Percentiles rank a stretch among this genome's conserved stretches.
These are phyloP conservation scores for Conchocele bisecta DNA, from an alignment of 2,888 invertebrate species.

Conservation along the genomic window DNA sequence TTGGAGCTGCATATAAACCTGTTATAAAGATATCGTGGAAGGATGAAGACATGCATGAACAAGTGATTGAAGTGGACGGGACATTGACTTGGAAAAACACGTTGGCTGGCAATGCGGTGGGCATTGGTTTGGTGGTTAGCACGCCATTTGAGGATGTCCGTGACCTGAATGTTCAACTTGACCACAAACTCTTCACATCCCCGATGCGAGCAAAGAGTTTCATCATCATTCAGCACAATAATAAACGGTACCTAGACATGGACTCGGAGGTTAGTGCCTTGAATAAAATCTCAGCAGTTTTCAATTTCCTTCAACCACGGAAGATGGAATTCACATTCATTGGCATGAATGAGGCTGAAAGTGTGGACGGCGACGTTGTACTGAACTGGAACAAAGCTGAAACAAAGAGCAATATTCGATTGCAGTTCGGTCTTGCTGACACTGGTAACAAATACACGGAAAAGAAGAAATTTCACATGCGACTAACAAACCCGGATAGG, in stretches of 20 bases:
- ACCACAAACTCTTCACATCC: slow-evolving; percentile 28
- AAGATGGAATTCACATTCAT: slow-evolving; percentile 62
- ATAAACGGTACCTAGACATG: slow-evolving; percentile 60
- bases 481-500: slow-evolving; percentile 59
- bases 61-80: slow-evolving; percentile 29
- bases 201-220: slow-evolving; percentile 39
- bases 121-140: slow-evolving; percentile 22
- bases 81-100: background rate
- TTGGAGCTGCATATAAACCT: slow-evolving; percentile 18
- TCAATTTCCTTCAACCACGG: slow-evolving; percentile 63
- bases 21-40: slow-evolving; percentile 33
- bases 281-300: slow-evolving; percentile 39
- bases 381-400: slow-evolving; percentile 77
- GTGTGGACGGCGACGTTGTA: slow-evolving; percentile 59
- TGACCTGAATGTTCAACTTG: slow-evolving; percentile 25
- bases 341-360: slow-evolving; percentile 53
- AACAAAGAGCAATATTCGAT: slow-evolving; percentile 57
- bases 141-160: slow-evolving; percentile 56
- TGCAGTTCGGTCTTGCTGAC: slow-evolving; percentile 61
- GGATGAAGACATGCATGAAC: slow-evolving; percentile 1
- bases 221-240: slow-evolving; percentile 55
- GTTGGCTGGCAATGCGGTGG: slow-evolving; percentile 4
- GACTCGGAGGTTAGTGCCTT: slow-evolving; percentile 39
- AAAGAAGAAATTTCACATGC: slow-evolving; percentile 60
- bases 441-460: slow-evolving; percentile 51